phyloP scores from a whole-genome alignment of 2,113 vertebrate species.

The Pipra filicauda region DNA sequence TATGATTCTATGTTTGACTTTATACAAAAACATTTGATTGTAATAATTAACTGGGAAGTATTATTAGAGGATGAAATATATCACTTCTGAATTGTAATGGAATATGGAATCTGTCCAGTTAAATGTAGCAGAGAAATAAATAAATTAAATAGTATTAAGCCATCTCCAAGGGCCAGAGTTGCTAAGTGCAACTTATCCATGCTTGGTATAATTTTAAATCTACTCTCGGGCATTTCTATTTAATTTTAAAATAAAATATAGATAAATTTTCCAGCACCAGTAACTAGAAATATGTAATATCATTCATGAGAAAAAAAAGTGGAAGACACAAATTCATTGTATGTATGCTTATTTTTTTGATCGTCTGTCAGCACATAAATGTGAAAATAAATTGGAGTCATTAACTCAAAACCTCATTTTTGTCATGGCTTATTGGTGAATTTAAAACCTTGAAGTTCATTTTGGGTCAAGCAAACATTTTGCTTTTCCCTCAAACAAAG shows the following conservation, averaged over 20 bases:
- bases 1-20: background rate
- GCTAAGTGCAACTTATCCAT: background rate
- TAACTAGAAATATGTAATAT: constrained; percentile 20
- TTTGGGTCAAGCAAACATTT: constrained; percentile 54
- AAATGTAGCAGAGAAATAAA: constrained; percentile 37
- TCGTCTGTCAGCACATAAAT: constrained; percentile 43
- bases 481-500: background rate
- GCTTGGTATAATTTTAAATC: background rate
- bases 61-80: background rate
- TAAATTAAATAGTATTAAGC: constrained; percentile 29
- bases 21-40: background rate
- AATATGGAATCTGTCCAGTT: constrained; percentile 29
- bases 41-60: background rate
- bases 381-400: constrained; percentile 33
- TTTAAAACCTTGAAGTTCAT: constrained; percentile 35
- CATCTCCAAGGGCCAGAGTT: constrained; percentile 5
- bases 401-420: background rate
- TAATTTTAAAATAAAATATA: constrained; percentile 19
- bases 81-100: constrained; percentile 20
- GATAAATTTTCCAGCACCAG: background rate
- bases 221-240: constrained; percentile 10
- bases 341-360: constrained; percentile 30
- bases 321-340: constrained; percentile 48
- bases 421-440: constrained; percentile 26
- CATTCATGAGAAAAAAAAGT: constrained; percentile 53